phyloP scores from a whole-genome alignment of 2,113 vertebrate species.

The Gobiocypris rarus region DNA sequence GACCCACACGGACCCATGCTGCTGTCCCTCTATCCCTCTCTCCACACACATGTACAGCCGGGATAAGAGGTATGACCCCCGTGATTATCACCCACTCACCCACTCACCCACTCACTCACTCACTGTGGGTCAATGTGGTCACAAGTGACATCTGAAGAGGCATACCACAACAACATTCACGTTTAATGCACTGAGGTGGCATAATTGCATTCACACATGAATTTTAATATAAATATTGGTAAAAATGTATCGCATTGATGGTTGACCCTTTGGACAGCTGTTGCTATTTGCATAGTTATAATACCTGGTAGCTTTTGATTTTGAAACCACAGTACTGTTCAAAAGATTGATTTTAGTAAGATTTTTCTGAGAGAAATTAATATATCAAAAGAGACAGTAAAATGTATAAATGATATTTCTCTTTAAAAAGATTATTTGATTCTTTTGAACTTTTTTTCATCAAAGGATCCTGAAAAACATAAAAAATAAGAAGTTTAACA shows the following conservation, averaged over 20 bases:
- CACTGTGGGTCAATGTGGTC: background rate
- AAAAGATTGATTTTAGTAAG: too few relatives aligned
- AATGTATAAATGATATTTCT: too few relatives aligned
- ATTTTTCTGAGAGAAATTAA: too few relatives aligned
- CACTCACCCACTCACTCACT: slow-evolving; percentile 14
- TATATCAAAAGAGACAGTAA: too few relatives aligned
- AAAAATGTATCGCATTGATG: background rate
- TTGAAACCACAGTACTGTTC: too few relatives aligned
- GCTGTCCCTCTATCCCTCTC: background rate
- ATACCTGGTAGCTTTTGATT: too few relatives aligned
- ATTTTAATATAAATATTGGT: background rate
- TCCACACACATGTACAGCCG: background rate
- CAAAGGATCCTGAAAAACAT: too few relatives aligned
- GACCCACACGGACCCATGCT: background rate
- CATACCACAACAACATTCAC: background rate
- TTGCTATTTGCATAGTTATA: background rate
- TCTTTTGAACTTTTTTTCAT: too few relatives aligned
- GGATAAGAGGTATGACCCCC: background rate
- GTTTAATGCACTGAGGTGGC: background rate
- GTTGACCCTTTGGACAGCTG: too few relatives aligned
- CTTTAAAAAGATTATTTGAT: too few relatives aligned
- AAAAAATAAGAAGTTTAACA: too few relatives aligned
- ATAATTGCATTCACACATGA: background rate
- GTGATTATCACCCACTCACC: background rate
- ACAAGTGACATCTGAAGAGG: background rate